A percentile compares a stretch with the other conserved stretches of the same genome.
phyloP scores from a whole-genome alignment of 2,888 invertebrate genomes.

The Drosophila macrothrix region DNA sequence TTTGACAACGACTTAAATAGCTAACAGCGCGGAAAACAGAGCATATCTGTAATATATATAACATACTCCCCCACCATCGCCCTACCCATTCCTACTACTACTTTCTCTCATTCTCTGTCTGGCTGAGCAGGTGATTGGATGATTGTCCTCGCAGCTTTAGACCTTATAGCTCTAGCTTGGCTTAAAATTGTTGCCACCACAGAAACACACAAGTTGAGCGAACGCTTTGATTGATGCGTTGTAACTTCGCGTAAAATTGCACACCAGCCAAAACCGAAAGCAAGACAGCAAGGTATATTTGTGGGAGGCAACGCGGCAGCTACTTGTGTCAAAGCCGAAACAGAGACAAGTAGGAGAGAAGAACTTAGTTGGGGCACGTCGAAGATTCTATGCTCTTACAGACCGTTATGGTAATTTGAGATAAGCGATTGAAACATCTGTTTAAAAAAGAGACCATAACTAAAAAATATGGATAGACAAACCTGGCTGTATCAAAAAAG shows the following conservation, averaged over 20 bases:
- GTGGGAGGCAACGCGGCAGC: constrained; percentile 26
- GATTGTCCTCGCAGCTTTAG: constrained; percentile 5
- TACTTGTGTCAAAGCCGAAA: constrained; percentile 53
- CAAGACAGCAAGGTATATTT: background rate
- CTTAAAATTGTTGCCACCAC: constrained; percentile 24
- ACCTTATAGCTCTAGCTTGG: constrained; percentile 14
- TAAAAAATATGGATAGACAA: background rate
- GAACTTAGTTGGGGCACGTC: background rate
- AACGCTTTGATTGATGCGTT: constrained; percentile 74
- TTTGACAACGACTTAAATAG: background rate
- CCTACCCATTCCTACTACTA: no score
- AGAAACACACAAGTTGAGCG: constrained; percentile 9
- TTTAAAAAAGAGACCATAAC: background rate
- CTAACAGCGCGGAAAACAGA: background rate
- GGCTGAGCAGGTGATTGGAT: constrained; percentile 22
- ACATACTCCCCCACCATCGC: background rate
- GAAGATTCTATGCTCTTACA: background rate
- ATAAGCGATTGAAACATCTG: background rate
- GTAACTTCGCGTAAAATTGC: constrained; percentile 78
- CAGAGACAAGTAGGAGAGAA: constrained; percentile 28
- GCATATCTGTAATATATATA: background rate
- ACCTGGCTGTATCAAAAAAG: background rate
- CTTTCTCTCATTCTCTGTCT: background rate
- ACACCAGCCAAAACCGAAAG: constrained; percentile 52
- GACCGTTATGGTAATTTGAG: background rate